Base-by-base conservation (phyloP, 1,140 invertebrate species). In the Campoletis sonorensis region DNA sequence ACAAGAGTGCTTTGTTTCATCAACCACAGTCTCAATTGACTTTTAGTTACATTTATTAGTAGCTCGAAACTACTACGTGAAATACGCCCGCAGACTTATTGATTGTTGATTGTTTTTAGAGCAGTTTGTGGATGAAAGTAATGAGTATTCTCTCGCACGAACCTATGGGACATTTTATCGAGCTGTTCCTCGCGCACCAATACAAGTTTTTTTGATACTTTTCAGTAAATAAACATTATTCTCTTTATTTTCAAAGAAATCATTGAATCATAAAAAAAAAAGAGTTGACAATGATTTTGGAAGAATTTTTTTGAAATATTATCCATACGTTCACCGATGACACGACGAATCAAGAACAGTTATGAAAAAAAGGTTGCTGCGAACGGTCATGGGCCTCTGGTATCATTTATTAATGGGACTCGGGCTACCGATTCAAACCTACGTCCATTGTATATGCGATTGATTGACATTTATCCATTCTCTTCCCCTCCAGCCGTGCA, bases 1-100 rank as follows among this genome's bases (percentile, higher is more conserved):
- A 51, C 11, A 45, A 45, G 40, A 45, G 37, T 13, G 27, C 45
- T 75, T 75, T 54, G 40, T 75, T 75, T 40, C 40, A 21, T 26
- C 70, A 75, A 30, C 72, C 37, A 26, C 45, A 75, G 30, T 26
- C 67, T 70, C 10, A 15, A 75, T 75, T 54, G 72, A 51, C 71
- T 67, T 73, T 73, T 51, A 73, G 40, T 73, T 73, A 73, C 40
- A 45, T 51, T 51, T 73, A 51, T 73, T 27, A 73, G 8, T 16
- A 45, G 21, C 58, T 23, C 7, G 58, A 61, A 21, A 61, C 11
- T 23, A 61, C 58, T 61, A 8, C n/a, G 68, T n/a, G 30, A 71
- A 71, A n/a, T 40, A 8, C 11, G 18, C 16, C 23, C 68, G 68
- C 30, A 40, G 18, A 40, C 37, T 40, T 33, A 10, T 71, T 40